Conservation (phyloP, 2,888 invertebrate species). For the Campoletis raptor region DNA sequence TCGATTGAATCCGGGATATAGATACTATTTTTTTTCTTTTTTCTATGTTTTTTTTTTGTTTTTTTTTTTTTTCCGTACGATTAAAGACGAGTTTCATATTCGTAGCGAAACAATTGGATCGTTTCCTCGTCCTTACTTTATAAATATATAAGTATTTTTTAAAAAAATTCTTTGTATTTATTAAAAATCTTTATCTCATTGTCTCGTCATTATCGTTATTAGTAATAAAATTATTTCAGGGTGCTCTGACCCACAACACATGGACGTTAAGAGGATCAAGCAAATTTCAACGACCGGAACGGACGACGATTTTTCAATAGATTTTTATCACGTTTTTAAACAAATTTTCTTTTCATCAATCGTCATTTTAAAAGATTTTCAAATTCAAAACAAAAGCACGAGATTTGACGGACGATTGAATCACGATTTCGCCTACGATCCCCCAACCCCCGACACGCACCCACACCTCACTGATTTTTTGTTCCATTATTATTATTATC, state of each 20-base stretch:
- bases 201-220: conserved; percentile 69
- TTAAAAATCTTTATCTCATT: conserved; percentile 58
- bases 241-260: conserved; percentile 85
- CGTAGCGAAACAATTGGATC: conserved; percentile 66
- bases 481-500: conserved; percentile 33
- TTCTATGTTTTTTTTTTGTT: conserved; percentile 51
- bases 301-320: conserved; percentile 47
- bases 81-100: conserved; percentile 62
- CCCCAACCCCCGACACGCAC: conserved; percentile 80
- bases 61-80: conserved; percentile 51
- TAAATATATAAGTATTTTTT: conserved; percentile 46
- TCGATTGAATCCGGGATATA: conserved; percentile 66
- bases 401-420: conserved; percentile 66
- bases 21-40: conserved; percentile 63
- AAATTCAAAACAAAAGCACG: conserved; percentile 41
- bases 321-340: not conserved
- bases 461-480: conserved; percentile 80
- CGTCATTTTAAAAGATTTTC: conserved; percentile 40
- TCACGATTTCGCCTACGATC: conserved; percentile 62
- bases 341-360: conserved; percentile 9
- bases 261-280: conserved; percentile 80
- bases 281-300: conserved; percentile 66
- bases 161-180: conserved; percentile 23
- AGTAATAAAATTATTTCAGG: conserved; percentile 75
- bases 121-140: conserved; percentile 45